Conservation (phyloP, 2,113 vertebrate species). For the Solenodon paradoxus region DNA sequence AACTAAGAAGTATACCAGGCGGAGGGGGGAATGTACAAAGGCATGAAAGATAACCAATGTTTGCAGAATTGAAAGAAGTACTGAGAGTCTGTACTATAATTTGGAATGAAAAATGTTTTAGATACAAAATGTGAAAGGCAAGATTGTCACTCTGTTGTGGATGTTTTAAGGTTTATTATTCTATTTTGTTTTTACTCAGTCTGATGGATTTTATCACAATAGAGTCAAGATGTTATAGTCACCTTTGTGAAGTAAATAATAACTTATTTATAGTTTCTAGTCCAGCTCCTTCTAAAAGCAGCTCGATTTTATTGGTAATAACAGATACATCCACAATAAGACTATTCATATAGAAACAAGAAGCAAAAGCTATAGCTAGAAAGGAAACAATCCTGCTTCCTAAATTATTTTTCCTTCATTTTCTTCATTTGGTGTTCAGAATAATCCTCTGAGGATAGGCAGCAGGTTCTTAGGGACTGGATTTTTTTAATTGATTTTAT, state of each 20-base stretch:
- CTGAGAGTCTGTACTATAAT: not conserved
- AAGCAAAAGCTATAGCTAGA: not conserved
- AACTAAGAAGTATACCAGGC: constrained; percentile 10
- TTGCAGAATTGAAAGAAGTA: constrained; percentile 8
- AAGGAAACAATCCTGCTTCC: not conserved
- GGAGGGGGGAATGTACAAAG: not conserved
- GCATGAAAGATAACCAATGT: not conserved
- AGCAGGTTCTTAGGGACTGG: not conserved
- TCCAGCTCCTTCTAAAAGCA: constrained; percentile 12
- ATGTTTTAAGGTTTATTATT: constrained; percentile 28
- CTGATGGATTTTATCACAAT: constrained; percentile 38
- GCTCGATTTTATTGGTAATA: constrained; percentile 31
- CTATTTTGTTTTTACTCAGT: constrained; percentile 43
- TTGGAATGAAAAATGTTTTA: constrained; percentile 7
- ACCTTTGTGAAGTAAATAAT: constrained; percentile 42
- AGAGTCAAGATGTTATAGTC: constrained; percentile 22
- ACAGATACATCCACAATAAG: constrained; percentile 6
- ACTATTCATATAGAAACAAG: constrained; percentile 37
- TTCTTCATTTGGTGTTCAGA: not conserved
- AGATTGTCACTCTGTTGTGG: not conserved
- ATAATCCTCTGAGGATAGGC: not conserved
- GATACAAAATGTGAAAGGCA: not conserved
- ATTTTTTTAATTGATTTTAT: too few species aligned
- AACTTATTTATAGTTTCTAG: constrained; percentile 22
- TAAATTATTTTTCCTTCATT: not conserved